A percentile compares a stretch with the other conserved stretches of the same genome.
phyloP scores from a whole-genome alignment of 2,797 vertebrate genomes.

The Phaenicophaeus curvirostris region DNA sequence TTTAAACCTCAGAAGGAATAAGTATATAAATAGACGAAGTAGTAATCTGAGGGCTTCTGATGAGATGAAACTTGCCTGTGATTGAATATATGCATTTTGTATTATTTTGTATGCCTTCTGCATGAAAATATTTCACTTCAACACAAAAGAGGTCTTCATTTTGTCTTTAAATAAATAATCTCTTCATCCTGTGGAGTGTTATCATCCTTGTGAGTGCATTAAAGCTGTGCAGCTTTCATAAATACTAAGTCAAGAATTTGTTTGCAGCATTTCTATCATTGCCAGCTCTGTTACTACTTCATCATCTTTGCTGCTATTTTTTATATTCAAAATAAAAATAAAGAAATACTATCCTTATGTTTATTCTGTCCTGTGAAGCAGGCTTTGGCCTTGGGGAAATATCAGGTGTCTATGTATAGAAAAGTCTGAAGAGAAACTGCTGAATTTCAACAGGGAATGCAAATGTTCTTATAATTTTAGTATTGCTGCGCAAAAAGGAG shows the following conservation, averaged over 20 bases:
- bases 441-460: conserved; percentile 20
- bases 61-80: not conserved
- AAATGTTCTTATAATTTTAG: conserved; percentile 39
- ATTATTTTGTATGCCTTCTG: not conserved
- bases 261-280: not conserved
- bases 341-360: not conserved
- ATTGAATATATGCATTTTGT: not conserved
- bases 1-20: conserved; percentile 7
- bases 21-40: conserved; percentile 21
- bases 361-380: not conserved
- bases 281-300: not conserved
- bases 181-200: not conserved
- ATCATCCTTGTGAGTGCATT: not conserved
- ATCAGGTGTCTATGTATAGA: conserved; percentile 37
- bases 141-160: not conserved
- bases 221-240: not conserved
- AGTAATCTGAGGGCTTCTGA: not conserved
- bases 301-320: not conserved
- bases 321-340: not conserved
- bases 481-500: not conserved
- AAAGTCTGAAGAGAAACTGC: not conserved
- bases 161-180: not conserved
- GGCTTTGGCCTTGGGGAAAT: not conserved
- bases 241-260: not conserved
- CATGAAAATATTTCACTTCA: not conserved